These are phyloP conservation scores for Exaiptasia diaphana DNA, from an alignment of 64 coral and sea anemone species.

Conservation along the genomic window DNA sequence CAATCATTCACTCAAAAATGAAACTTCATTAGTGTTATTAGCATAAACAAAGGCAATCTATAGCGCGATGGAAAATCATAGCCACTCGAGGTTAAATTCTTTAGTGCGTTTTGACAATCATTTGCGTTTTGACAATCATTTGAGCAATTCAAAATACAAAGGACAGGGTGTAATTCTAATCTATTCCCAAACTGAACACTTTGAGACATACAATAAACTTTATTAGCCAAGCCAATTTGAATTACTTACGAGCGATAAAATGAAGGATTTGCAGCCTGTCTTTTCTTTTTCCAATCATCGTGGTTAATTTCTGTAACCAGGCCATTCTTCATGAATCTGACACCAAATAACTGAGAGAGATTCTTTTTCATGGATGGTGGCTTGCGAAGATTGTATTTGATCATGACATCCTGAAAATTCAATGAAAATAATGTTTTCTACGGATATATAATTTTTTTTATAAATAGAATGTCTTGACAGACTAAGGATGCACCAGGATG, in stretches of 20 bases:
- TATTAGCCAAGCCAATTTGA: too few relatives aligned
- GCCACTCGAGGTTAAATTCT: too few relatives aligned
- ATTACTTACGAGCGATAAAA: slow-evolving; percentile 47
- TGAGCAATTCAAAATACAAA: too few relatives aligned
- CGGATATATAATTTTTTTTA: neutral
- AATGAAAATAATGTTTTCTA: neutral
- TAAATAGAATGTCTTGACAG: neutral
- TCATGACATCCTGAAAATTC: slow-evolving; percentile 43
- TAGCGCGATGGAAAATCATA: too few relatives aligned
- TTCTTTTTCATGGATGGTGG: neutral
- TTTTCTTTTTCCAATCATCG: slow-evolving; percentile 52
- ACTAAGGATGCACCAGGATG: neutral
- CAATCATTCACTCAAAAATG: too few relatives aligned
- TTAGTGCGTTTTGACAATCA: too few relatives aligned
- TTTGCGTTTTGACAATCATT: too few relatives aligned
- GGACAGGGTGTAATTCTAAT: too few relatives aligned
- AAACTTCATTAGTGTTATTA: too few relatives aligned
- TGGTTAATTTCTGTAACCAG: slow-evolving; percentile 57
- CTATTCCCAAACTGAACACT: too few relatives aligned
- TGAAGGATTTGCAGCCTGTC: slow-evolving; percentile 44
- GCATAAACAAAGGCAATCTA: too few relatives aligned
- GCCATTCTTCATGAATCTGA: slow-evolving; percentile 54
- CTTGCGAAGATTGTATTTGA: slow-evolving; percentile 69
- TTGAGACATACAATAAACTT: too few relatives aligned
- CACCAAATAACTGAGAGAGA: slow-evolving; percentile 55